Percentiles rank a stretch among this genome's conserved stretches.
phyloP scores from a whole-genome alignment of 2,888 invertebrate species.

The Brachypterus glaber region DNA sequence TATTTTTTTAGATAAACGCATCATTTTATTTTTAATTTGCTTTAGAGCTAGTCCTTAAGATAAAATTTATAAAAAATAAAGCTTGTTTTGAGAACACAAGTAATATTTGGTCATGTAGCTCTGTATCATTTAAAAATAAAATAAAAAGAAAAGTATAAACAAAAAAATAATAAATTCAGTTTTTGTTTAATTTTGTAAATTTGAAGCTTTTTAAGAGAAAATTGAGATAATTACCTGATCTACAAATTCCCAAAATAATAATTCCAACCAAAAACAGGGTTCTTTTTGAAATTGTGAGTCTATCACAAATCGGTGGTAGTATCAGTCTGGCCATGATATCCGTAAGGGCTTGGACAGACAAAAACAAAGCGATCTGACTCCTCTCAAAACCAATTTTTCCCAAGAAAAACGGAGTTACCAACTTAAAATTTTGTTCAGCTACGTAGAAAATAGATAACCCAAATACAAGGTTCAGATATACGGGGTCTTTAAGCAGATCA shows the following conservation, averaged over 20 bases:
- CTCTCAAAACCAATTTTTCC: slow-evolving; percentile 40
- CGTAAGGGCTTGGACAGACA: slow-evolving; percentile 64
- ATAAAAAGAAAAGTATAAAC: too few relatives aligned
- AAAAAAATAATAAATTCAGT: too few relatives aligned
- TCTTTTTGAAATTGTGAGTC: slow-evolving; percentile 54
- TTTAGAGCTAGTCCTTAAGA: too few relatives aligned
- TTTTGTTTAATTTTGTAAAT: too few relatives aligned
- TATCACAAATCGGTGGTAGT: slow-evolving; percentile 65
- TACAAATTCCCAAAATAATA: slow-evolving; percentile 58
- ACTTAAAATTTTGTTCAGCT: slow-evolving; percentile 63
- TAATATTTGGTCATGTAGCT: too few relatives aligned
- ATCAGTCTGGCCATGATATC: slow-evolving; percentile 65
- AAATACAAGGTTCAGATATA: slow-evolving; percentile 61
- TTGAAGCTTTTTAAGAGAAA: too few relatives aligned
- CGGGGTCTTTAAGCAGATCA: slow-evolving; percentile 60
- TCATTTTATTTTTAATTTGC: too few relatives aligned
- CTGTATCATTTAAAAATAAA: too few relatives aligned
- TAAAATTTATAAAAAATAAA: too few relatives aligned
- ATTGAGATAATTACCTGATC: slow-evolving; percentile 62
- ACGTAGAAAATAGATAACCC: slow-evolving; percentile 66
- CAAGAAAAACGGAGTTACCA: slow-evolving; percentile 34
- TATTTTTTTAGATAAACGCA: too few relatives aligned
- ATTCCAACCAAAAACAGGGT: slow-evolving; percentile 63
- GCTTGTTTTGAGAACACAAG: too few relatives aligned
- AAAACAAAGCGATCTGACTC: slow-evolving; percentile 60